These are phyloP conservation scores for Seladonia tumulorum DNA, from an alignment of 2,888 invertebrate genomes.

Conservation along the genomic window DNA sequence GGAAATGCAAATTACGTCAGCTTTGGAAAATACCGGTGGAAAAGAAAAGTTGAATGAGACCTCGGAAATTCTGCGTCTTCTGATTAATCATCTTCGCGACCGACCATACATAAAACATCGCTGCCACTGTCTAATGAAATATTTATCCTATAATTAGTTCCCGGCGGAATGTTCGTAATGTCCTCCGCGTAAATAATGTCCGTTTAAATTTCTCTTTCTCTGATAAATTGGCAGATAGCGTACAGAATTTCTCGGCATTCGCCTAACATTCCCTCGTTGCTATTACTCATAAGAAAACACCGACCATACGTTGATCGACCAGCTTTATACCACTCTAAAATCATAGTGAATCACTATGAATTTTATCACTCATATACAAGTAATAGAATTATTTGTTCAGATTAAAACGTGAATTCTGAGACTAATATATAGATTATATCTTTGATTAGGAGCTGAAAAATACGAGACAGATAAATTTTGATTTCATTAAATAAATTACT, in stretches of 20 bases:
- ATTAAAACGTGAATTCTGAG: too few relatives aligned
- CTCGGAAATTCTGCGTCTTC: neutral
- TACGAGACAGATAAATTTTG: neutral
- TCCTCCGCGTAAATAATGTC: neutral
- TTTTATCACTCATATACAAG: neutral
- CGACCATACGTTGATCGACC: neutral
- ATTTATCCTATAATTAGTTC: neutral
- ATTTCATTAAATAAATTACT: neutral
- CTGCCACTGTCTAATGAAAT: neutral
- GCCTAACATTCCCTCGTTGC: too few relatives aligned
- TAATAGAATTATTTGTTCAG: neutral
- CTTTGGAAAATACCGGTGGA: neutral
- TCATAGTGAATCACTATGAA: neutral
- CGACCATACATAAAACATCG: slow-evolving; percentile 6
- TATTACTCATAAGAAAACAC: neutral
- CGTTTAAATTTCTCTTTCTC: neutral
- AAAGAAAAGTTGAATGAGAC: slow-evolving; percentile 10
- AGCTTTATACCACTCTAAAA: neutral
- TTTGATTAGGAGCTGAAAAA: neutral
- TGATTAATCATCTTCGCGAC: slow-evolving; percentile 8
- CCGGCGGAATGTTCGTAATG: neutral
- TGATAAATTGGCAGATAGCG: neutral
- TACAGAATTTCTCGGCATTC: neutral
- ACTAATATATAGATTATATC: neutral
- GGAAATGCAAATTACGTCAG: slow-evolving; percentile 15